Conservation (phyloP, 2,888 invertebrate genomes). For the Phengaris arion region DNA sequence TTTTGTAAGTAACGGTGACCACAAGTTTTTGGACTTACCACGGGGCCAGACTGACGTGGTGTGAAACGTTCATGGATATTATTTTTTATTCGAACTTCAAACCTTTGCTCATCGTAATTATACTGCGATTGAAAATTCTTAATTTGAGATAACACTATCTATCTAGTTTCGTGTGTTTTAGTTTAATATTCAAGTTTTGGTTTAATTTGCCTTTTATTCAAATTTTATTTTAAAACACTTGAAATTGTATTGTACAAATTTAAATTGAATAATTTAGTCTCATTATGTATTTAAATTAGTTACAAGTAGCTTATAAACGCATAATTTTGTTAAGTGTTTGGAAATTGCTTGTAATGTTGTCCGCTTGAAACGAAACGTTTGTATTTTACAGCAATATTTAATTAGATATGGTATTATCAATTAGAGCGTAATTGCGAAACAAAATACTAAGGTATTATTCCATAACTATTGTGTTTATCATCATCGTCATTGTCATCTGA, state of each 20-base stretch:
- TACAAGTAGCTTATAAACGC: neutral
- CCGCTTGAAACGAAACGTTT: neutral
- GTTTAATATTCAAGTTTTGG: neutral
- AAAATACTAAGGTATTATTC: neutral
- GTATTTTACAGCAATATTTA: neutral
- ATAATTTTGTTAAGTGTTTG: neutral
- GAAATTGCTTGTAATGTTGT: neutral
- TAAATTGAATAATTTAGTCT: neutral
- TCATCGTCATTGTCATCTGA: neutral
- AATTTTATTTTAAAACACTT: neutral
- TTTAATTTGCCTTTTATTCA: neutral
- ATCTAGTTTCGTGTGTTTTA: neutral
- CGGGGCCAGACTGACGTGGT: too few species aligned
- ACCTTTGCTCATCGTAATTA: neutral
- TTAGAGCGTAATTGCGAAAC: neutral
- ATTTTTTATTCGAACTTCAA: neutral
- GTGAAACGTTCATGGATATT: neutral
- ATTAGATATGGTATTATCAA: neutral
- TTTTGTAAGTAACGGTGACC: too few species aligned
- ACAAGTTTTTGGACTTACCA: too few species aligned
- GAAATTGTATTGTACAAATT: neutral
- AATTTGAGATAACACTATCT: neutral
- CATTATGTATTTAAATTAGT: slow-evolving; percentile 6
- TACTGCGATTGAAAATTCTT: neutral
- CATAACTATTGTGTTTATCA: neutral